These are phyloP conservation scores for Rhegmatorhina hoffmannsi DNA, from an alignment of 2,113 vertebrate genomes.

Conservation along the genomic window DNA sequence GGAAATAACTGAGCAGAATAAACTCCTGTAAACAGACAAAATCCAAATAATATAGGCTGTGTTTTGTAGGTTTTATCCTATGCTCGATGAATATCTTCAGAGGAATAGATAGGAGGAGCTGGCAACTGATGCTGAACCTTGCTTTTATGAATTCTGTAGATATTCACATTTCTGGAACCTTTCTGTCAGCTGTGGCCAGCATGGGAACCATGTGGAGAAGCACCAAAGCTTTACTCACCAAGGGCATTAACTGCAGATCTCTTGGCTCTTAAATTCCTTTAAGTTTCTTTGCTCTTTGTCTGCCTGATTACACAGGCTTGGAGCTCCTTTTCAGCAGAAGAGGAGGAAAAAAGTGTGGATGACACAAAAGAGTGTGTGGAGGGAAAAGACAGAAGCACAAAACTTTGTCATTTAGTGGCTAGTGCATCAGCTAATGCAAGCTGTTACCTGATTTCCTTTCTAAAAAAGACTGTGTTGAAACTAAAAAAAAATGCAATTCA, in stretches of 20 bases:
- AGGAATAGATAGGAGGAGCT: background rate
- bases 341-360: background rate
- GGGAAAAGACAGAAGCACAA: background rate
- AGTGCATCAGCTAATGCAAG: background rate
- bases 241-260: background rate
- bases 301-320: background rate
- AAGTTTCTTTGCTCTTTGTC: background rate
- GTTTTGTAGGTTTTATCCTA: background rate
- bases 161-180: background rate
- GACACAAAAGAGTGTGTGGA: background rate
- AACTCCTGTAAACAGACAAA: background rate
- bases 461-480: background rate
- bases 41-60: background rate
- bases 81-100: background rate
- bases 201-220: background rate
- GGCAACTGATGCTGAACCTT: background rate
- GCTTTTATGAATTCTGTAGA: conserved; percentile 27
- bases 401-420: background rate
- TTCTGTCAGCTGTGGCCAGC: background rate
- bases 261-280: background rate
- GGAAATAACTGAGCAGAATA: background rate
- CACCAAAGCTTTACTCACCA: conserved; percentile 34
- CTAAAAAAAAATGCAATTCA: background rate
- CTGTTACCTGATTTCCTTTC: background rate
- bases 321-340: background rate